Evolutionary conservation across 1,140 invertebrate species (phyloP).

Genomic region (Pristionchus pacificus): DNA sequence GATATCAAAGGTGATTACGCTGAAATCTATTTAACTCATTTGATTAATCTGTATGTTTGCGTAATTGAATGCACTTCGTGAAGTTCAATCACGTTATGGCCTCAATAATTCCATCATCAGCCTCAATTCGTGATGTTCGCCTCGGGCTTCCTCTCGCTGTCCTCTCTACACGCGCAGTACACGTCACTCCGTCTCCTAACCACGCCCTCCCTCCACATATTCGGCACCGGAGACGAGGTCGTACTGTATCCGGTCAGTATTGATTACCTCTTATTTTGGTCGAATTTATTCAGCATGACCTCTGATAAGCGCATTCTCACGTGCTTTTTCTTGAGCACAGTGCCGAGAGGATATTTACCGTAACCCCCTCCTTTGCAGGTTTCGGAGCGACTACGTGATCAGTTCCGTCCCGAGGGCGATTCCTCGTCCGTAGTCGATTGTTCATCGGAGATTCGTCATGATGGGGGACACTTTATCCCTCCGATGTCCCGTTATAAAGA

Average conservation of each 20-base stretch:
- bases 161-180: neutral
- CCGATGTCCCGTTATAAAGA: neutral
- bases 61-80: too few species aligned
- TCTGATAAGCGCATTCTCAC: too few species aligned
- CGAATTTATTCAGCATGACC: neutral
- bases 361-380: too few species aligned
- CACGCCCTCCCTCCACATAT: neutral
- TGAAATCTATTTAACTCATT: too few species aligned
- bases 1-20: too few species aligned
- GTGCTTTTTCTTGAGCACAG: too few species aligned
- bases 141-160: neutral
- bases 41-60: too few species aligned
- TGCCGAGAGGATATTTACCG: too few species aligned
- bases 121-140: neutral
- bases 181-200: neutral
- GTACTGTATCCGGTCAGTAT: neutral
- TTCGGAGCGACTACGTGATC: neutral
- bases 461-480: neutral
- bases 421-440: too few species aligned
- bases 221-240: neutral
- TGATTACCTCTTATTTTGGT: neutral
- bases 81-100: neutral
- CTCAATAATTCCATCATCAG: neutral
- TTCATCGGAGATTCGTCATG: neutral
- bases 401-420: too few species aligned